These are phyloP conservation scores for Cygnus atratus DNA, from an alignment of 2,113 vertebrate genomes.

Conservation along the genomic window DNA sequence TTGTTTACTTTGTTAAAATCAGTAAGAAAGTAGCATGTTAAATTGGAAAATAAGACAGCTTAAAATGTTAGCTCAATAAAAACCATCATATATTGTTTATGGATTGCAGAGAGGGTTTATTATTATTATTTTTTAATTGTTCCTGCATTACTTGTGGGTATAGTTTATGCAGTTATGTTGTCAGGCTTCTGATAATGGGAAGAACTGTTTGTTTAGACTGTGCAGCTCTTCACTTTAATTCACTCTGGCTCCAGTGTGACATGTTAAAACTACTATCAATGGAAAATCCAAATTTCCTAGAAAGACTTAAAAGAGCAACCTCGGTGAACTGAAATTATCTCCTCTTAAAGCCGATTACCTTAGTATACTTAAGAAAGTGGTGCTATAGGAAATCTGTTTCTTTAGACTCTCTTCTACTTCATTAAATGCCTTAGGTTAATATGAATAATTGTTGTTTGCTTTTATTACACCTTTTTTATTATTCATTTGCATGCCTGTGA, in stretches of 20 bases:
- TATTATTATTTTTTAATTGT: constrained; percentile 70
- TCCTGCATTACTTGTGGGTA: constrained; percentile 66
- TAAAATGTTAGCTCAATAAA: constrained; percentile 28
- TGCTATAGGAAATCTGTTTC: constrained; percentile 76
- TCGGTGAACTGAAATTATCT: constrained; percentile 85
- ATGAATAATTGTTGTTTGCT: constrained; percentile 56
- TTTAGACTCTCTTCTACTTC: constrained; percentile 14
- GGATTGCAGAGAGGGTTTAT: constrained; percentile 49
- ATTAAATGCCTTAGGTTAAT: constrained; percentile 51
- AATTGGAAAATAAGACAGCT: not conserved
- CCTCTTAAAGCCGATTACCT: constrained; percentile 87
- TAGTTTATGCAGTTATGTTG: constrained; percentile 89
- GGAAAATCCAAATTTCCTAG: constrained; percentile 89
- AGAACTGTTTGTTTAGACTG: constrained; percentile 94
- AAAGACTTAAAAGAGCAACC: constrained; percentile 84
- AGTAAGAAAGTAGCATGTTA: not conserved
- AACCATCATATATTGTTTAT: constrained; percentile 10
- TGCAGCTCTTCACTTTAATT: constrained; percentile 88
- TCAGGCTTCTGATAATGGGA: constrained; percentile 85
- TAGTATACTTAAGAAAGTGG: constrained; percentile 82
- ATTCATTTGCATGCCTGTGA: not conserved
- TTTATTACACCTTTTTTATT: constrained; percentile 48
- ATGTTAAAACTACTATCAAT: constrained; percentile 91
- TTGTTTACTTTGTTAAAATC: constrained; percentile 1
- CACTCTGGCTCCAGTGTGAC: constrained; percentile 92